Conservation (phyloP, 1,140 invertebrate genomes). For the Drosophila kikkawai region DNA sequence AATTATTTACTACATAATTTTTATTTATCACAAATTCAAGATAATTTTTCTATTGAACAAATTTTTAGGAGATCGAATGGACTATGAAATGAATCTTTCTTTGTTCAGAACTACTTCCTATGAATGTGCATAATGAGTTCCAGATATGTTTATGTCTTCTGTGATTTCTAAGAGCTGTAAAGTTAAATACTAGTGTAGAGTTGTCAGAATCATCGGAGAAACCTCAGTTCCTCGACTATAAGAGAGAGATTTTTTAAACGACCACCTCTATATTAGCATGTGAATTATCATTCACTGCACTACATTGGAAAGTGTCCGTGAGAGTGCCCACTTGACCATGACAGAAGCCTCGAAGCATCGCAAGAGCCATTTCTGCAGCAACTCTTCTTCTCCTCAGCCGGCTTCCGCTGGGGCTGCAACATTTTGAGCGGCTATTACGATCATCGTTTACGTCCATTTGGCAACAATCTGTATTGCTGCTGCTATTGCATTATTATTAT, state of each 20-base stretch:
- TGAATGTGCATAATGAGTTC: no score
- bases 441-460: slow-evolving; percentile 42
- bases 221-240: background rate
- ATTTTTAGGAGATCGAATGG: no score
- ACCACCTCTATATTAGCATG: slow-evolving; percentile 5
- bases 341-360: slow-evolving; percentile 54
- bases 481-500: slow-evolving; percentile 70
- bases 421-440: slow-evolving; percentile 54
- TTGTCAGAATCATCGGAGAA: background rate
- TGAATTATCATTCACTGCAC: slow-evolving; percentile 28
- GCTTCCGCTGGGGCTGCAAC: slow-evolving; percentile 47
- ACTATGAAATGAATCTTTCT: no score
- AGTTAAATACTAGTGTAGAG: no score
- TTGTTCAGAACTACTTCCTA: no score
- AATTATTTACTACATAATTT: no score
- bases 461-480: slow-evolving; percentile 37
- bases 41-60: no score
- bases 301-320: slow-evolving; percentile 11
- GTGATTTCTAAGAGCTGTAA: no score
- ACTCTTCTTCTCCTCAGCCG: background rate
- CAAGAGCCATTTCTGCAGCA: slow-evolving; percentile 5
- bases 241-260: background rate
- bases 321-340: slow-evolving; percentile 67
- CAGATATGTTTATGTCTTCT: no score
- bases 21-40: no score